phyloP scores from a whole-genome alignment of 2,797 vertebrate species.

The Onychomys leucogaster region DNA sequence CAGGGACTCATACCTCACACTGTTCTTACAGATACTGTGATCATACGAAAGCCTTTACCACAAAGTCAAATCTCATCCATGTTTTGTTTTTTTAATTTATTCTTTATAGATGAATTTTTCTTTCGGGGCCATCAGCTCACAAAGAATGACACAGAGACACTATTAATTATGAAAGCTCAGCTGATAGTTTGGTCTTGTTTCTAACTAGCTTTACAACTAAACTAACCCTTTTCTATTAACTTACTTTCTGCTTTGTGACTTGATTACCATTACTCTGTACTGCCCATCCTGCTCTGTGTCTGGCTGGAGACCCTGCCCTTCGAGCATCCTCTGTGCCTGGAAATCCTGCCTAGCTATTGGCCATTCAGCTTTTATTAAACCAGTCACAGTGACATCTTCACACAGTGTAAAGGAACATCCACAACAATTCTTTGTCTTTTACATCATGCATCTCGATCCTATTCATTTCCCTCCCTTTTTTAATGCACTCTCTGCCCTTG shows the following conservation, averaged over 20 bases:
- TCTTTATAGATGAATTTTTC: neutral
- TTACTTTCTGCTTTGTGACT: neutral
- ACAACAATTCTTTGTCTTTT: neutral
- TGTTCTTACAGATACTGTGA: slow-evolving; percentile 5
- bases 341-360: neutral
- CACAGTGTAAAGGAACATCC: neutral
- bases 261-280: neutral
- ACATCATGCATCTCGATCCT: neutral
- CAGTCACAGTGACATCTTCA: neutral
- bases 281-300: neutral
- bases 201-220: neutral
- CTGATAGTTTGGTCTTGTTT: neutral
- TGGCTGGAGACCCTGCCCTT: neutral
- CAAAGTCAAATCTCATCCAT: slow-evolving; percentile 38
- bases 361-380: neutral
- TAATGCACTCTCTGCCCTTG: neutral
- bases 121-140: neutral
- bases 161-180: neutral
- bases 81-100: neutral
- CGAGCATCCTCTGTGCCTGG: neutral
- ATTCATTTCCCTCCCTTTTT: neutral
- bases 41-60: neutral
- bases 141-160: neutral
- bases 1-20: neutral
- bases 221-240: neutral